Percentiles rank a stretch among this genome's conserved stretches.
These are phyloP conservation scores for Onthophagus sagittarius DNA, from an alignment of 2,888 invertebrate species.

Conservation along the genomic window DNA sequence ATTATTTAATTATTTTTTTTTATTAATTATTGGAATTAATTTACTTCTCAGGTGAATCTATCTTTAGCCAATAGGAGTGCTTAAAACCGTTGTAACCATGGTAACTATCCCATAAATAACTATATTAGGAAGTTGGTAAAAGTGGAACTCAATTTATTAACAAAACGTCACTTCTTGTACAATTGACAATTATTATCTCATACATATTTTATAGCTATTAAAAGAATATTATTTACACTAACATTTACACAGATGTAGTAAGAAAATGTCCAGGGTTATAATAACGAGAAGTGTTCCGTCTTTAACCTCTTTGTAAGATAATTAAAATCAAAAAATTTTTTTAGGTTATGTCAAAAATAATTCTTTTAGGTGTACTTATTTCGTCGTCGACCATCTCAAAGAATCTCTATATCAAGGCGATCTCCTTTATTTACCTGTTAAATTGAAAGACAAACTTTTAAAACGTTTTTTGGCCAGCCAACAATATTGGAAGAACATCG, in stretches of 20 bases:
- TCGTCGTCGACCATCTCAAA: slow-evolving; percentile 33
- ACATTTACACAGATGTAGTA: neutral
- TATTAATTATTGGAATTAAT: too few relatives aligned
- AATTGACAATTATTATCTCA: neutral
- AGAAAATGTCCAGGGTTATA: neutral
- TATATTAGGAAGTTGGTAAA: too few relatives aligned
- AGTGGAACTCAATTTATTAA: too few relatives aligned
- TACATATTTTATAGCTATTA: neutral
- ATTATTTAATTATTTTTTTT: neutral
- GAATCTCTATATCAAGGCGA: slow-evolving; percentile 25
- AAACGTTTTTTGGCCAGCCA: slow-evolving; percentile 33
- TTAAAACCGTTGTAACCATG: too few relatives aligned
- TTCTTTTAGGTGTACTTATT: slow-evolving; percentile 31
- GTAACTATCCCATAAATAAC: too few relatives aligned
- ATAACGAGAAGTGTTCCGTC: slow-evolving; percentile 15
- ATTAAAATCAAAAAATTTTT: neutral
- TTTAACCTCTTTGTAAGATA: slow-evolving; percentile 21
- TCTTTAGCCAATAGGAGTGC: too few relatives aligned
- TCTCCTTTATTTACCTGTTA: slow-evolving; percentile 33
- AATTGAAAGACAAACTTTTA: slow-evolving; percentile 39
- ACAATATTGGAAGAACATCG: slow-evolving; percentile 33
- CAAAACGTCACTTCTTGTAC: neutral
- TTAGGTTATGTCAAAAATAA: neutral
- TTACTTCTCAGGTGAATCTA: too few relatives aligned
- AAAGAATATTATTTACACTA: neutral